phyloP scores from a whole-genome alignment of 2,888 invertebrate species.

The Esperia sulphurella region DNA sequence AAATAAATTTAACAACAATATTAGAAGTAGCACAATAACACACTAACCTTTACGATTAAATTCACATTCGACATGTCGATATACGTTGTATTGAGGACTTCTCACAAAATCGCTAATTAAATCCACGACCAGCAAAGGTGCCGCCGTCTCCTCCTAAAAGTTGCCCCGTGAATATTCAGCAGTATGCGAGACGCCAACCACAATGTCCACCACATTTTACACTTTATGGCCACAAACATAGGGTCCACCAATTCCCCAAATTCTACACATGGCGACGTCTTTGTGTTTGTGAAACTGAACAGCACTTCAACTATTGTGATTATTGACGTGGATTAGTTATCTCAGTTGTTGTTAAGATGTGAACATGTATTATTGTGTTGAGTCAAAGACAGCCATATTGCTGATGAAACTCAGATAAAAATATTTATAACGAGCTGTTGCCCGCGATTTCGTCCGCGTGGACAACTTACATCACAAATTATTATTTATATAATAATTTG shows the following conservation, averaged over 20 bases:
- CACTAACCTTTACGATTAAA: slow-evolving; percentile 15
- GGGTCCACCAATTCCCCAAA: slow-evolving; percentile 10
- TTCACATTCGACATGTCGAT: slow-evolving; percentile 27
- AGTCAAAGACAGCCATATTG: slow-evolving; percentile 16
- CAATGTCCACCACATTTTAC: slow-evolving; percentile 1
- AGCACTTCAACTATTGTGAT: slow-evolving; percentile 34
- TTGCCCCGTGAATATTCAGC: slow-evolving; percentile 40
- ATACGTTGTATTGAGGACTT: slow-evolving; percentile 39
- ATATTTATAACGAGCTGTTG: no score
- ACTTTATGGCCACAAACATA: slow-evolving; percentile 16
- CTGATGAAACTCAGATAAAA: slow-evolving; percentile 10
- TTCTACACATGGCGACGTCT: background rate
- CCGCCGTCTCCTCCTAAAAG: slow-evolving; percentile 58
- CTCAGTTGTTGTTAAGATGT: slow-evolving; percentile 33
- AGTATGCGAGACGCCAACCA: slow-evolving; percentile 15
- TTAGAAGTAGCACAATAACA: no score
- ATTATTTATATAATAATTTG: no score
- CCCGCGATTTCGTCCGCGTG: no score
- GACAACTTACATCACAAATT: no score
- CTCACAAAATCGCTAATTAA: slow-evolving; percentile 58
- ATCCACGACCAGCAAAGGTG: slow-evolving; percentile 50
- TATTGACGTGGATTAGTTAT: slow-evolving; percentile 49
- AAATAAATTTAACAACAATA: no score
- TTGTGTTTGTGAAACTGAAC: slow-evolving; percentile 27
- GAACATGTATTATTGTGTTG: slow-evolving; percentile 21